Evolutionary conservation across 2,797 vertebrate genomes (phyloP), one percentile per base, ranked within the genome.

Genomic region (Miichthys miiuy): DNA sequence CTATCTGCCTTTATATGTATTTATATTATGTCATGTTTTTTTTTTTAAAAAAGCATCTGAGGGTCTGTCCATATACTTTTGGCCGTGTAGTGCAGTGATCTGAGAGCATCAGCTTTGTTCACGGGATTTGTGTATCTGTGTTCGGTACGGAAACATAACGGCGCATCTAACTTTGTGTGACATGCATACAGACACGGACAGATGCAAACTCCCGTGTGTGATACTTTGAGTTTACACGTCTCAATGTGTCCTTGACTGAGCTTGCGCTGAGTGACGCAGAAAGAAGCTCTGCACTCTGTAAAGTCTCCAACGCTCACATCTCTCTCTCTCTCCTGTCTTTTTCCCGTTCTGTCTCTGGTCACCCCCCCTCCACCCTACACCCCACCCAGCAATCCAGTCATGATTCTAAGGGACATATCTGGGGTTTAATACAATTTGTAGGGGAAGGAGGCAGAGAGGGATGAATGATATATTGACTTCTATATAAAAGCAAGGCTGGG

Each of bases 401-500:
- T 77, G 81, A 89, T 91, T 90, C 88, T 89, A 81, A 84, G 85
- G 83, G 88, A 89, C 89, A 82, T 85, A 84, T 89, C 72, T 84
- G 83, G 79, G 84, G 61, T 92, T 89, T 93, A 93, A 93, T 93
- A 77, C 79, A 86, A 91, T 94, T 90, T 92, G 85, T 56, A 83
- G 82, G 75, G 86, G 91, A 90, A 90, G 84, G 80, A 92, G 89
- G 81, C 88, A 86, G 82, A 75, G 89, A 81, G 80, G 88, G 75
- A 87, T 91, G 87, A 91, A 91, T 91, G 88, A 92, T 93, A 89
- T 91, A 94, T 91, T 93, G 90, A 93, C 88, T 93, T 90, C 82
- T 86, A 88, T 89, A 91, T 89, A 92, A 92, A 90, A 91, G 90
- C 87, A 87, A 82, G 86, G 84, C 90, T 73, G 55, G 78, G 54